These are phyloP conservation scores for Rosalia funebris DNA, from an alignment of 2,888 invertebrate species.

Conservation along the genomic window DNA sequence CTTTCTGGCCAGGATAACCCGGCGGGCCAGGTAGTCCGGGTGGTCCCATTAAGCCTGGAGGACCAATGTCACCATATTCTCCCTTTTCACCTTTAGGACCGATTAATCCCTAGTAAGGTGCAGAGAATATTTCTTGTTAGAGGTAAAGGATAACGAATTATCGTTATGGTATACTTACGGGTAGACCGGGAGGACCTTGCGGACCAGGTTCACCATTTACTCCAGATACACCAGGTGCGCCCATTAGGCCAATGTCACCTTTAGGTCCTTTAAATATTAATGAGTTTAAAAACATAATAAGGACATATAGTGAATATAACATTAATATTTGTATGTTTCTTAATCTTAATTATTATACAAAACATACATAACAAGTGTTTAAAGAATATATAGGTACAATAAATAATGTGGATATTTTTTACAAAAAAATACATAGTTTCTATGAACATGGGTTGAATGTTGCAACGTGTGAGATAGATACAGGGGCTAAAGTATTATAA, in stretches of 20 bases:
- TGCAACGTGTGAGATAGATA: too few relatives aligned
- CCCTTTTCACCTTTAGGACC: constrained; percentile 91
- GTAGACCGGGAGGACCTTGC: constrained; percentile 87
- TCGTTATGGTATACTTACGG: constrained; percentile 66
- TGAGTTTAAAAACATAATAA: neutral
- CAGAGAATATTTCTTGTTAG: constrained; percentile 10
- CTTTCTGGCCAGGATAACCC: constrained; percentile 89
- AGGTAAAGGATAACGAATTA: constrained; percentile 2
- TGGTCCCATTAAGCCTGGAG: constrained; percentile 93
- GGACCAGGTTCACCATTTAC: constrained; percentile 83
- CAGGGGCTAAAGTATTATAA: too few relatives aligned
- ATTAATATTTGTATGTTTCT: neutral
- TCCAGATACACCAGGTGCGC: constrained; percentile 79
- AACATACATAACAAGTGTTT: too few relatives aligned
- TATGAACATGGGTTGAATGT: too few relatives aligned
- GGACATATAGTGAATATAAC: neutral
- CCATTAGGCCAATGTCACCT: constrained; percentile 80
- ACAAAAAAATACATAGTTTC: too few relatives aligned
- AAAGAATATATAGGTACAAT: too few relatives aligned
- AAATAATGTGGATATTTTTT: too few relatives aligned
- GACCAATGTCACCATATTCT: constrained; percentile 91
- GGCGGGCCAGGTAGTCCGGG: constrained; percentile 86
- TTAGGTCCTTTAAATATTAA: constrained; percentile 71
- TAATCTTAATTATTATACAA: neutral
- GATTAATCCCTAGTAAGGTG: constrained; percentile 72